Evolutionary conservation across 2,797 vertebrate genomes (phyloP), one percentile per base, ranked within the genome.

Genomic region (Amblyraja radiata): DNA sequence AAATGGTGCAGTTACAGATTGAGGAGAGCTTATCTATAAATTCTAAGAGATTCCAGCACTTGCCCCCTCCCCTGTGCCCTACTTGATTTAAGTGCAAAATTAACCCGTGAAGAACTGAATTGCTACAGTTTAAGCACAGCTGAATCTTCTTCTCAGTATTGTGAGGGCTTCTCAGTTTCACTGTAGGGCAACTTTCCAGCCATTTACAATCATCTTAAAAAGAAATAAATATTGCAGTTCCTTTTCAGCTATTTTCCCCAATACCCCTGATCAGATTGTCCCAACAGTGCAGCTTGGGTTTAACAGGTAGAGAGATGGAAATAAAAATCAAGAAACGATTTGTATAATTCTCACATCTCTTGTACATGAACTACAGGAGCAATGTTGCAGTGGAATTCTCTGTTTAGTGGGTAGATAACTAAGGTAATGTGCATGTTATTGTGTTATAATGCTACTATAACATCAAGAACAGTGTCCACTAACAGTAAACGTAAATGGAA

Each of bases 11-110:
- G 63, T 36, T 88, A 68, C 63, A 21, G 84, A n/a, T 68, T 65
- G 84, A 68, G 84, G 21, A 36, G 18, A 88, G 84, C 61, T 88
- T 88, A 88, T 88, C 84, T 88, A 36, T 21, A 88, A 68, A 88
- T 88, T 88, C 61, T 63, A 68, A 88, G 84, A 88, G 84, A 88
- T 88, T 68, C 84, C n/a, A 36, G 65, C 61, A 68, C 63, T 88
- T 68, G 6, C 6, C 7, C 8, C 16, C 16, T 32, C 21, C n/a
- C 7, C 71, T 74, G 71, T 23, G 18, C 23, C n/a, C 63, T 36
- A 32, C 84, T 32, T 68, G 14, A 88, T 68, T 68, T 88, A 32
- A 18, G 32, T 68, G 61, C 61, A 21, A 8, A 36, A 88, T 88
- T 88, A 68, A 88, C 84, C 84, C 63, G 65, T 18, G 18, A 65